Conservation (phyloP, 2,797 vertebrate species). For the Manis crassicaudata region DNA sequence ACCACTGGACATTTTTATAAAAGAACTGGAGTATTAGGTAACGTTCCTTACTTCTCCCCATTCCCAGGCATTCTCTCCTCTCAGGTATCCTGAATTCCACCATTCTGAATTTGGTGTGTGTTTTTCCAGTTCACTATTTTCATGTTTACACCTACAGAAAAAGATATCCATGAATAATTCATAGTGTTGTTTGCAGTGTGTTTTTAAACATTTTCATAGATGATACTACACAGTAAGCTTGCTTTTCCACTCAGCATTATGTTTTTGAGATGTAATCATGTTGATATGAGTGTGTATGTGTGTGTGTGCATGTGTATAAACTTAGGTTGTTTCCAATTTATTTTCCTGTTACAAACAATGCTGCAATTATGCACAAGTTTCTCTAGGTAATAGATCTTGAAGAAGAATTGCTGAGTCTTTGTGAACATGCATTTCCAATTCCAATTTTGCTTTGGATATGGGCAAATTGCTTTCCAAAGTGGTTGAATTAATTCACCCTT, state of each 20-base stretch:
- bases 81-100: neutral
- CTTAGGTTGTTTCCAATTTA: constrained; percentile 62
- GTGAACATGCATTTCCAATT: constrained; percentile 45
- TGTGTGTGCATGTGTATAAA: neutral
- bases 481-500: constrained; percentile 46
- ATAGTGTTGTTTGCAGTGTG: constrained; percentile 49
- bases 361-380: constrained; percentile 42
- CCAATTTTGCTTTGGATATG: constrained; percentile 52
- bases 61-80: fast-evolving
- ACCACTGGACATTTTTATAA: neutral
- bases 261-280: constrained; percentile 31
- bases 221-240: constrained; percentile 37
- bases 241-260: constrained; percentile 49
- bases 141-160: constrained; percentile 39
- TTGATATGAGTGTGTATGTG: neutral
- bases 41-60: neutral
- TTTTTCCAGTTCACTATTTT: neutral
- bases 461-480: constrained; percentile 62
- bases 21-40: neutral
- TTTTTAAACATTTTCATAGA: constrained; percentile 74
- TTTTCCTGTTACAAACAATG: constrained; percentile 57
- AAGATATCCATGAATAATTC: constrained; percentile 64
- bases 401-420: neutral
- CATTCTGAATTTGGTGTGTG: neutral
- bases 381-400: constrained; percentile 54